Conservation (phyloP, 2,797 vertebrate genomes). For the Telmatherina bonti region DNA sequence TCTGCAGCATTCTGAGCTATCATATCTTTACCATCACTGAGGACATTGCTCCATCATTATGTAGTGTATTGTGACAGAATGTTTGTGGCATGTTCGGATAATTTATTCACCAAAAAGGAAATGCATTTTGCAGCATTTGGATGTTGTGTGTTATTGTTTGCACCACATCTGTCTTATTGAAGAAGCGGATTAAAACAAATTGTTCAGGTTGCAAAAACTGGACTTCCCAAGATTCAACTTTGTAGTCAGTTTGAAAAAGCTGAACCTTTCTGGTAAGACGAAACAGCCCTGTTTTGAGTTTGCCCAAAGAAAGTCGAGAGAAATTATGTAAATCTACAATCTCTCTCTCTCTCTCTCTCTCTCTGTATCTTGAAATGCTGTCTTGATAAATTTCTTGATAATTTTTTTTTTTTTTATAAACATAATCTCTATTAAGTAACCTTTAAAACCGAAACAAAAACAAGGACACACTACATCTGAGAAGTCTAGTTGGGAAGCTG, state of each 20-base stretch:
- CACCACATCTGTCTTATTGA: slow-evolving; percentile 33
- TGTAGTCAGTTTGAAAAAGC: slow-evolving; percentile 32
- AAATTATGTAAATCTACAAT: slow-evolving; percentile 28
- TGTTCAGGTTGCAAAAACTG: slow-evolving; percentile 54
- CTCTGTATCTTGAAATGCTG: background rate
- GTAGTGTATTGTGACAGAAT: slow-evolving; percentile 1
- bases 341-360: background rate
- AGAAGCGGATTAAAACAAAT: slow-evolving; percentile 21
- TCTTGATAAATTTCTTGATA: slow-evolving; percentile 13
- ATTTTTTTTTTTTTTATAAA: slow-evolving; percentile 30
- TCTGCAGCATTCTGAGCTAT: slow-evolving; percentile 16
- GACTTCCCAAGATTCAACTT: slow-evolving; percentile 36
- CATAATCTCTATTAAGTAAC: slow-evolving; percentile 21
- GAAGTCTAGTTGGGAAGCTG: slow-evolving; percentile 44
- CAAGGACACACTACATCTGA: slow-evolving; percentile 14
- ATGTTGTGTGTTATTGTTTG: slow-evolving; percentile 38
- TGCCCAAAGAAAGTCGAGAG: slow-evolving; percentile 37
- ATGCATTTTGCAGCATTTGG: background rate
- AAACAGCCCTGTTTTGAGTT: slow-evolving; percentile 31
- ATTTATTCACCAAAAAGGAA: background rate
- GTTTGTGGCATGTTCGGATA: background rate
- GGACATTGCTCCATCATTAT: background rate
- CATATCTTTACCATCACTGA: background rate
- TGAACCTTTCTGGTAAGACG: slow-evolving; percentile 27
- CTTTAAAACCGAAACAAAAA: slow-evolving; percentile 48